Evolutionary conservation across 2,797 vertebrate genomes (phyloP).

Genomic region (Apogon hyalosoma): DNA sequence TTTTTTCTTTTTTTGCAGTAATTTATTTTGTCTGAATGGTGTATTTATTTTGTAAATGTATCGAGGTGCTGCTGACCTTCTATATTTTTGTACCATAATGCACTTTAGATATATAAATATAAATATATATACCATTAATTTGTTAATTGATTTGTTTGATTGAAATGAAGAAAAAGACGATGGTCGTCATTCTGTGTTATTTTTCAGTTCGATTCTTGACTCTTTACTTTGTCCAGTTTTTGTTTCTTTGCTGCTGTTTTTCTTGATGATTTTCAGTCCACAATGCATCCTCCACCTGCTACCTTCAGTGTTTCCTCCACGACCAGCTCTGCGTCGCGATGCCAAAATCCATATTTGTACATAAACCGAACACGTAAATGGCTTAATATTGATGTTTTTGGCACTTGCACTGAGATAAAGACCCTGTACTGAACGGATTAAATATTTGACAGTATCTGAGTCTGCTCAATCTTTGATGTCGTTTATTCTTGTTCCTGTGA

Average conservation of each 20-base stretch:
- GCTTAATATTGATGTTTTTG: constrained; percentile 76
- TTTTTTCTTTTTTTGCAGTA: constrained; percentile 81
- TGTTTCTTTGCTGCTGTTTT: constrained; percentile 66
- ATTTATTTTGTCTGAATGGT: constrained; percentile 95
- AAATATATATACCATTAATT: constrained; percentile 89
- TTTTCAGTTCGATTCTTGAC: constrained; percentile 26
- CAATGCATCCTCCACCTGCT: constrained; percentile 18
- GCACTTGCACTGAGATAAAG: constrained; percentile 84
- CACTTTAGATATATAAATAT: constrained; percentile 97
- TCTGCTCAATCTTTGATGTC: constrained; percentile 44
- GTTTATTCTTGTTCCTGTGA: not conserved
- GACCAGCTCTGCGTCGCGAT: constrained; percentile 51
- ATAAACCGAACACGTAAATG: constrained; percentile 71
- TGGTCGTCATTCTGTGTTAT: constrained; percentile 58
- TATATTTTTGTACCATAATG: constrained; percentile 98
- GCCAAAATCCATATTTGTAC: constrained; percentile 74
- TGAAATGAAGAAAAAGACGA: constrained; percentile 85
- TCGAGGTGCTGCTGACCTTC: constrained; percentile 97
- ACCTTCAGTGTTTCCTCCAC: constrained; percentile 39
- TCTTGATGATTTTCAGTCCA: constrained; percentile 22
- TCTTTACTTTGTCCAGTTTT: constrained; percentile 32
- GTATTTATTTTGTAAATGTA: constrained; percentile 99
- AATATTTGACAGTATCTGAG: constrained; percentile 77
- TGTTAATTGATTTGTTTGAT: constrained; percentile 86
- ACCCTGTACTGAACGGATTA: constrained; percentile 82